These are phyloP conservation scores for Phataginus tricuspis DNA, from an alignment of 2,797 vertebrate species.

Conservation along the genomic window DNA sequence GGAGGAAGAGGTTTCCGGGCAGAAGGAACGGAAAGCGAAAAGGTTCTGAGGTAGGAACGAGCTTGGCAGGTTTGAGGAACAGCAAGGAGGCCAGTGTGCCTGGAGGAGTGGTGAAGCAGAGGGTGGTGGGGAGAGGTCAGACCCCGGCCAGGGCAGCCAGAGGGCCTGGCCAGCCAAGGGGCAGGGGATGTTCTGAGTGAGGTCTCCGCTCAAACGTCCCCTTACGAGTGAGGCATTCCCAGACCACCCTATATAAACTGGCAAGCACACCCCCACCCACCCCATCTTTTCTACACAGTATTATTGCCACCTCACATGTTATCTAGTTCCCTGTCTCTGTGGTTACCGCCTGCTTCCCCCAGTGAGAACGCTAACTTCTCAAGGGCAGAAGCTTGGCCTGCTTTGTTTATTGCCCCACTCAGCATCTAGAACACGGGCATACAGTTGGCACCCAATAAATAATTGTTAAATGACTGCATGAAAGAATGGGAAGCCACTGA, in stretches of 20 bases:
- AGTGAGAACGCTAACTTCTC: neutral
- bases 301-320: neutral
- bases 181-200: conserved; percentile 47
- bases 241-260: neutral
- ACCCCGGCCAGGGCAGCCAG: neutral
- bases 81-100: conserved; percentile 80
- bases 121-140: conserved; percentile 69
- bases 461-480: neutral
- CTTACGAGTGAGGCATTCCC: conserved; percentile 58
- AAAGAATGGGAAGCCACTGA: neutral
- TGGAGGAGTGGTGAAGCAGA: conserved; percentile 79
- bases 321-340: neutral
- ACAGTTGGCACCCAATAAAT: neutral
- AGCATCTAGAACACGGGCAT: neutral
- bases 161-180: conserved; percentile 41
- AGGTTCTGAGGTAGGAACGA: conserved; percentile 80
- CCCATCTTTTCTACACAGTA: neutral
- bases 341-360: neutral
- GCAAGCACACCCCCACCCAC: neutral
- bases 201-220: conserved; percentile 75
- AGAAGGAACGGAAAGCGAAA: conserved; percentile 79
- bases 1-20: conserved; percentile 79
- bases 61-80: conserved; percentile 79
- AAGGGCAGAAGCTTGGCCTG: neutral
- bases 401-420: neutral